A percentile compares a stretch with the other conserved stretches of the same genome.
These are phyloP conservation scores for Desmodus rotundus DNA, from an alignment of 2,113 vertebrate species.

Conservation along the genomic window DNA sequence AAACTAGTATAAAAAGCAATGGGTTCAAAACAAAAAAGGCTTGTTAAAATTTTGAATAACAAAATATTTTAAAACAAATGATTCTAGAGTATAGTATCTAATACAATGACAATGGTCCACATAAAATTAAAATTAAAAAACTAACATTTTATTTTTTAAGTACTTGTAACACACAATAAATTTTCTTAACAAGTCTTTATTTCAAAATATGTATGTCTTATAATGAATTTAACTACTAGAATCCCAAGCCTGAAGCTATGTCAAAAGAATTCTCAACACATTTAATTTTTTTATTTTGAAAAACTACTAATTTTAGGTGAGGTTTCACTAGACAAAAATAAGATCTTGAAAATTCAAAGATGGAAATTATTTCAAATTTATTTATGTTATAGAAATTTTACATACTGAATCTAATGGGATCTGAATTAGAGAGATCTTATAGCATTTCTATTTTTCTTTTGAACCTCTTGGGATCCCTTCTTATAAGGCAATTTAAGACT, in stretches of 20 bases:
- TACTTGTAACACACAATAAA: not conserved
- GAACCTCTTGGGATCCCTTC: not conserved
- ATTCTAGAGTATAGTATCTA: not conserved
- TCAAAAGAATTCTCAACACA: conserved; percentile 8
- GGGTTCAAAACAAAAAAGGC: not conserved
- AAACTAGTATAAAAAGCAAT: not conserved
- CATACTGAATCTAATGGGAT: not conserved
- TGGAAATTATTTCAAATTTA: conserved; percentile 37
- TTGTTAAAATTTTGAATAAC: not conserved
- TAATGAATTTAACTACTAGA: not conserved
- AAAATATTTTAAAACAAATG: not conserved
- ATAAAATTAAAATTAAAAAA: conserved; percentile 27
- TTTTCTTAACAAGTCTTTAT: not conserved
- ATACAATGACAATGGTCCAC: not conserved
- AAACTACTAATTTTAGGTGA: not conserved
- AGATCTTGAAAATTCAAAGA: conserved; percentile 22
- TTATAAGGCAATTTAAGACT: not conserved
- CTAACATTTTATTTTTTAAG: not conserved
- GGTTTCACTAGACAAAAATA: not conserved
- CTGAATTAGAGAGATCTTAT: not conserved
- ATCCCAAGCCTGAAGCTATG: not conserved
- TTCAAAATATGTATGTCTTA: conserved; percentile 2
- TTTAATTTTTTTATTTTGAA: not conserved
- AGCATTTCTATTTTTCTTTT: conserved; percentile 42
- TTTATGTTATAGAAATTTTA: conserved; percentile 22